Base-by-base conservation (phyloP, 2,113 vertebrate genomes). In the Psittacara wagleri region DNA sequence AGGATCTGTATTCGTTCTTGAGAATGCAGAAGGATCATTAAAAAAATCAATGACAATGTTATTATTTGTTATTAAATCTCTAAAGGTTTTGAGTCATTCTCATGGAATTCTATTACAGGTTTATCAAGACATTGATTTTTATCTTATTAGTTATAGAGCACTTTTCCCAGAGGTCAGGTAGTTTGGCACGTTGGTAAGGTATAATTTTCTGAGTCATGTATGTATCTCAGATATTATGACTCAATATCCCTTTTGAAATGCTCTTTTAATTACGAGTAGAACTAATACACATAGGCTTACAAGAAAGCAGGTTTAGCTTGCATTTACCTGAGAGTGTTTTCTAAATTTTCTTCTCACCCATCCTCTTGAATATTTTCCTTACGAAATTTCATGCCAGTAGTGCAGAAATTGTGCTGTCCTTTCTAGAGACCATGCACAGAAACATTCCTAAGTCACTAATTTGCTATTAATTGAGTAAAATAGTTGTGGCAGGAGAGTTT, bases 31-130 rank as follows among this genome's bases (percentile, higher is more conserved):
- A 86, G 79, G 78, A 25, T 94, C 92, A 51, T 92, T 95, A 55
- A 46, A 83, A 9, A 37, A 77, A 86, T 97, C 95, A 46, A 93
- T 95, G 86, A 19, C 7, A 92, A 94, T 63, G 88, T 81, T 93
- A 52, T 94, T 94, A 83, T 93, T 93, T 90, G 88, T 88, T 96
- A 92, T 93, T 93, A 94, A 73, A 90, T 94, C 88, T 95, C 82
- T 73, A 92, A 88, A 86, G 78, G 48, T 88, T 92, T 80, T 11
- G 80, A 88, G 90, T 83, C 57, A 67, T 81, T 93, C 83, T 88
- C 43, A 37, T 14, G 72, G 88, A 80, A 92, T 97, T 95, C 79
- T 90, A 46, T 92, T 90, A 70, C 41, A 7, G 46, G 86, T 95
- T 94, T 85, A 94, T 93, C 95, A 96, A 83, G 63, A 37, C 29